Conservation (phyloP, 2,797 vertebrate genomes). For the Hoplostethus mediterraneus region DNA sequence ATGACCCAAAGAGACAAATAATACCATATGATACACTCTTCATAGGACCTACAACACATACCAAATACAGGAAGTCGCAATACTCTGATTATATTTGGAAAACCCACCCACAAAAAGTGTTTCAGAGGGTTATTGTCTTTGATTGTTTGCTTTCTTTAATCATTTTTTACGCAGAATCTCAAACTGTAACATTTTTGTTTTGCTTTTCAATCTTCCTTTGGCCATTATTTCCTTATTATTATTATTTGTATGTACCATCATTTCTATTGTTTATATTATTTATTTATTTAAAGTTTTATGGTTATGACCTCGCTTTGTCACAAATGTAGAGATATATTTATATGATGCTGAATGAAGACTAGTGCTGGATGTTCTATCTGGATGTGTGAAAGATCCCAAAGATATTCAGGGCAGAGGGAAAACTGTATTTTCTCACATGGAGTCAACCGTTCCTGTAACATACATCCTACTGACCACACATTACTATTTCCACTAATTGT, state of each 20-base stretch:
- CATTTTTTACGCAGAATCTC: constrained; percentile 1
- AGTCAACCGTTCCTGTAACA: constrained; percentile 44
- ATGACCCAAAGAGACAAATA: constrained; percentile 79
- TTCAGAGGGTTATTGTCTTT: constrained; percentile 48
- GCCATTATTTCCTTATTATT: constrained; percentile 76
- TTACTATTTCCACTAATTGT: constrained; percentile 48
- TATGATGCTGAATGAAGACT: constrained; percentile 75
- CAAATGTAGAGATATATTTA: constrained; percentile 84
- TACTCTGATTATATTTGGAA: constrained; percentile 34
- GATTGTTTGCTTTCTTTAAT: constrained; percentile 52
- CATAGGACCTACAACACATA: constrained; percentile 77
- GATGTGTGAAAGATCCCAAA: constrained; percentile 70
- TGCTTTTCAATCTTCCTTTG: constrained; percentile 83
- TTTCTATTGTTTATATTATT: constrained; percentile 81
- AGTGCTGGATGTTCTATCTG: constrained; percentile 54
- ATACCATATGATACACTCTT: constrained; percentile 43
- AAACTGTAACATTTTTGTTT: constrained; percentile 43
- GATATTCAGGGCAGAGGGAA: constrained; percentile 51
- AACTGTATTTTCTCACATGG: constrained; percentile 52
- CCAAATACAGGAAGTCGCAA: constrained; percentile 75
- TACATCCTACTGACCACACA: constrained; percentile 46
- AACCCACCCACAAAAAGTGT: constrained; percentile 39
- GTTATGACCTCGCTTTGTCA: constrained; percentile 69
- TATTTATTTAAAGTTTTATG: constrained; percentile 79
- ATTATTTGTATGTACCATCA: constrained; percentile 79